Evolutionary conservation across 2,113 vertebrate genomes (phyloP).

Genomic region (Ranitomeya variabilis): DNA sequence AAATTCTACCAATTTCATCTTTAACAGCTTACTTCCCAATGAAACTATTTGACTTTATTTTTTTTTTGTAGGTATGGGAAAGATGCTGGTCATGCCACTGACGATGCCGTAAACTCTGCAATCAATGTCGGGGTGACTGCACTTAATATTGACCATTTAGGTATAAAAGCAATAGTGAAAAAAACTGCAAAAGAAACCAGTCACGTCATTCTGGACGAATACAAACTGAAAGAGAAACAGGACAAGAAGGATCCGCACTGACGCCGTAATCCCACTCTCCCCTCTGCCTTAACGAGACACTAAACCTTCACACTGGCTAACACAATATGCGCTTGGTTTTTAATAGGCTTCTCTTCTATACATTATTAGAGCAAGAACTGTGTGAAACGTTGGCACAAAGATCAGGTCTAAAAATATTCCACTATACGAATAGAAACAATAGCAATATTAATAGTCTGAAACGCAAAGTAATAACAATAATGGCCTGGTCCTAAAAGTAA

Average conservation of each 20-base stretch:
- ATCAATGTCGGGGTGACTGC: conserved; percentile 92
- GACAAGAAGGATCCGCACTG: conserved; percentile 55
- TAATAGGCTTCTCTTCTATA: background rate
- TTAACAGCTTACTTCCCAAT: background rate
- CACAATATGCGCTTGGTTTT: background rate
- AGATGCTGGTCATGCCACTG: conserved; percentile 88
- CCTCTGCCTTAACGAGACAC: conserved; percentile 25
- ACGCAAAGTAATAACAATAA: too few relatives aligned
- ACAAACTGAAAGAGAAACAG: conserved; percentile 77
- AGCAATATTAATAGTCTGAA: too few relatives aligned
- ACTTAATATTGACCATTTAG: conserved; percentile 93
- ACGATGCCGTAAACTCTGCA: conserved; percentile 89
- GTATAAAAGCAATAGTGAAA: conserved; percentile 93
- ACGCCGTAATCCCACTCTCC: background rate
- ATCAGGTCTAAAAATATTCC: background rate
- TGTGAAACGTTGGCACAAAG: background rate
- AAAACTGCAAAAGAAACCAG: conserved; percentile 91
- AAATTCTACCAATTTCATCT: background rate
- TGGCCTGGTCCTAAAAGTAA: too few relatives aligned
- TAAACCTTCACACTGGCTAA: background rate
- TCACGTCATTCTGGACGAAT: conserved; percentile 86
- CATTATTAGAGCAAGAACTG: background rate
- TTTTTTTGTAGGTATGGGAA: conserved; percentile 85
- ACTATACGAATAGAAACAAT: background rate
- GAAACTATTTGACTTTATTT: background rate